phyloP scores from a whole-genome alignment of 2,888 invertebrate species.

The Torymus tubicola region DNA sequence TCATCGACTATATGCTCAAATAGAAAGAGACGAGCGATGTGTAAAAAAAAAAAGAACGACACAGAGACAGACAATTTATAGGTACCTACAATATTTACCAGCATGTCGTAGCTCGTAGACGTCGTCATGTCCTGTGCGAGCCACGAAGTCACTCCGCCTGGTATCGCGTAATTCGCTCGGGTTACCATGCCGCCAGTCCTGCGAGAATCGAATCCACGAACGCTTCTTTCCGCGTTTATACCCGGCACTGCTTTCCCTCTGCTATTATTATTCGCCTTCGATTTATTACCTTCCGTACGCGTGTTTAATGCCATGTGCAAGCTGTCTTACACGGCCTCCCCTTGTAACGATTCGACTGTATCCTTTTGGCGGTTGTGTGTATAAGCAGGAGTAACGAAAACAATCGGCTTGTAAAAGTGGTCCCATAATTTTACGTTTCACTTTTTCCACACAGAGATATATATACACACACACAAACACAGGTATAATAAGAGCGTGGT shows the following conservation, averaged over 20 bases:
- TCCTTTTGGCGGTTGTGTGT: too few species aligned
- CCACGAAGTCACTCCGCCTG: constrained; percentile 78
- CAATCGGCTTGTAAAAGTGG: too few species aligned
- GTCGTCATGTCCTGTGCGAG: constrained; percentile 77
- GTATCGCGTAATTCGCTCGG: constrained; percentile 61
- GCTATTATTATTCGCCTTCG: not conserved
- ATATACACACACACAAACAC: too few species aligned
- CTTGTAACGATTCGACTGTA: not conserved
- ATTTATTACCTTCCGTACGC: not conserved
- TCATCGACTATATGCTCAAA: not conserved
- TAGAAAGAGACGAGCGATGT: not conserved
- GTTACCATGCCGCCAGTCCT: constrained; percentile 53
- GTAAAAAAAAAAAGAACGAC: not conserved
- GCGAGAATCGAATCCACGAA: not conserved
- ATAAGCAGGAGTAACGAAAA: too few species aligned
- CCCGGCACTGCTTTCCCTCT: not conserved
- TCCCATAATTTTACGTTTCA: too few species aligned
- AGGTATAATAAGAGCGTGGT: too few species aligned
- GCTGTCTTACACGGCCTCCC: constrained; percentile 1
- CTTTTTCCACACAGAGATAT: too few species aligned
- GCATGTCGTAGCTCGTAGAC: constrained; percentile 61
- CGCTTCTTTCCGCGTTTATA: not conserved
- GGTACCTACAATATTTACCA: constrained; percentile 63
- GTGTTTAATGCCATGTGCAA: not conserved
- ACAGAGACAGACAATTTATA: not conserved